Base-by-base conservation (phyloP, 2,113 vertebrate species). In the Falco punctatus region DNA sequence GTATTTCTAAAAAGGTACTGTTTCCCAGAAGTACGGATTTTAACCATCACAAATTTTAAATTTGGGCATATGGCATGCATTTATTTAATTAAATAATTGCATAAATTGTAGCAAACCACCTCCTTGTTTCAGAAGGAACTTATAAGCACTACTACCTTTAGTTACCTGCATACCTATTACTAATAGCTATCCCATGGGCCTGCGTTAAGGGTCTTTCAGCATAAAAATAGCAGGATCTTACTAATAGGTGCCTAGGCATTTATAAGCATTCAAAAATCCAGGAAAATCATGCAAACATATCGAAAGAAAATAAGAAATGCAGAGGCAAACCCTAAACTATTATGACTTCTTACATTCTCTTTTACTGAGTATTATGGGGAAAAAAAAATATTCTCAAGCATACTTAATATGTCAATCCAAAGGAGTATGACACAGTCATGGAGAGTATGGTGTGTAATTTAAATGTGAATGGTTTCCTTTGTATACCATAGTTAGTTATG, bases 1-100 rank as follows among this genome's bases (percentile, higher is more conserved):
- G 0, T 58, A 40, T 58, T 93, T 38, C 57, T 86, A 35, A 66
- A 71, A 9, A 71, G 7, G 4, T 22, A 49, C 8, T 15, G 0
- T 66, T 70, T 62, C 18, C 32, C 15, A 52, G 22, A 91, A 42
- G 1, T 74, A 42, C 1, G 3, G 10, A 48, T 71, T 61, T 86
- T 48, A 89, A 38, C 4, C 11, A 11, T 11, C 1, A 12, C 13
- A 4, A 2, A 4, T 52, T 83, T 71, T 22, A 83, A 71, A 54
- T 28, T 49, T 28, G 5, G 57, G 15, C 18, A 33, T 1, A 0
- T 69, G 7, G 4, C 0, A 2, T 38, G 67, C 1, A 40, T 35
- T 80, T 72, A 16, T 84, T 84, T 55, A 49, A 65, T 46, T 69
- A 40, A 35, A 86, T 13, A 46, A 59, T 78, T 81, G 2, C 5